Base-by-base conservation (phyloP, 1,140 invertebrate species). In the Hyposmocoma kahamanoa region DNA sequence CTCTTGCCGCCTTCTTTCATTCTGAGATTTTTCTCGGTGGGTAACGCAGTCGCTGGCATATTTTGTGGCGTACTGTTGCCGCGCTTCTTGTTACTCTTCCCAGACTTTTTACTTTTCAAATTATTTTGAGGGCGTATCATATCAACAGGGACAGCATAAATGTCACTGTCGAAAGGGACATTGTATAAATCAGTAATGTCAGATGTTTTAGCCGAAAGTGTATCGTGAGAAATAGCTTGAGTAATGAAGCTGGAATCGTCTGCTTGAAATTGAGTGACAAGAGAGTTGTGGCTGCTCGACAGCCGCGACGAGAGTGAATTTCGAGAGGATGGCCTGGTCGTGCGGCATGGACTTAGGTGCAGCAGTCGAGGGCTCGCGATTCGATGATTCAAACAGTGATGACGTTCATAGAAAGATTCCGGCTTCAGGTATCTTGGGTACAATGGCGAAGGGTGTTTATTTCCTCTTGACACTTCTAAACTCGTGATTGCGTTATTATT, bases 211-310 rank as follows among this genome's bases (percentile, higher is more conserved):
- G 88, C 87, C 0, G 89, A 89, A 8, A 95, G 74, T 0, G 92
- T 91, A 61, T 95, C 93, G 58, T 95, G 93, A 0, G 93, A 95
- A 87, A 95, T 94, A 13, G 93, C 94, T 61, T 94, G 94, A 1
- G 93, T 95, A 42, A 95, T 95, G 63, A 95, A 95, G 56, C 90
- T 94, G 3, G 93, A 95, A 66, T 95, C 93, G 56, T 95, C 94
- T 0, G 88, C 91, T 72, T 92, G 92, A 3, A 92, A 91, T 22
- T 94, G 90, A 3, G 91, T 92, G 26, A 91, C 89, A 45, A 95
- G 88, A 0, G 93, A 94, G 62, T 94, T 95, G 68, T 95, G 93
- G 36, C 93, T 94, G 66, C 92, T 94, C 30, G 93, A 94, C 0
- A 94, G 84, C 3, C 93, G 88, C 13, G 93, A 93, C 0, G 92